Conservation (phyloP, 37 sponge, comb jelly and placozoan genomes). For the Mnemiopsis leidyi region DNA sequence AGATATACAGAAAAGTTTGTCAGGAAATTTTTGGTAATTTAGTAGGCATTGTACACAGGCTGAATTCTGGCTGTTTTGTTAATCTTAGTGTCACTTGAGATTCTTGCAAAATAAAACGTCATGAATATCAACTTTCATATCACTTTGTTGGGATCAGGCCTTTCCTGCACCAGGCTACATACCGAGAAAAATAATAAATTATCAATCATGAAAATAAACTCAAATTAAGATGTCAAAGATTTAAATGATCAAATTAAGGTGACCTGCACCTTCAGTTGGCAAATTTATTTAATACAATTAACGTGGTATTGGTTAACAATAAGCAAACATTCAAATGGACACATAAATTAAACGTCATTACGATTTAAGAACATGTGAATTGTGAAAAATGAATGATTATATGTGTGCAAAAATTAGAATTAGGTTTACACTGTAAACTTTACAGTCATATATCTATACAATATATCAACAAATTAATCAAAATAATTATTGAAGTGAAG, state of each 20-base stretch:
- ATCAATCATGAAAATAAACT: not conserved
- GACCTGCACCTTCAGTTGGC: not conserved
- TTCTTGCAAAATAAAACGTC: too few relatives aligned
- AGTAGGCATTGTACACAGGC: too few relatives aligned
- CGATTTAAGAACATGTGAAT: not conserved
- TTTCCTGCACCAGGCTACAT: too few relatives aligned
- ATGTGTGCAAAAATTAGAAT: not conserved
- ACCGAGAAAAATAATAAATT: not conserved
- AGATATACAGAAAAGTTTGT: too few relatives aligned
- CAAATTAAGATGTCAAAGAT: not conserved
- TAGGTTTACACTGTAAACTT: not conserved
- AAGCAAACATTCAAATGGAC: not conserved
- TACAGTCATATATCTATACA: not conserved
- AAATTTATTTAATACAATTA: not conserved
- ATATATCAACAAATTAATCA: not conserved
- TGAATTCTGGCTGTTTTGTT: too few relatives aligned
- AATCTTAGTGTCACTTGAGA: too few relatives aligned
- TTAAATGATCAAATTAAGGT: not conserved
- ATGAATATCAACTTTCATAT: too few relatives aligned
- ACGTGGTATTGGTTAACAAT: not conserved
- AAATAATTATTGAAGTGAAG: not conserved
- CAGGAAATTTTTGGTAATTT: too few relatives aligned
- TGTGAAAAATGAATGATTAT: too few relatives aligned
- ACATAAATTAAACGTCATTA: not conserved
- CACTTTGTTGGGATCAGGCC: too few relatives aligned